Evolutionary conservation across 2,888 invertebrate species (phyloP), one percentile per base, ranked within the genome.

Genomic region (Parelbella ahira): DNA sequence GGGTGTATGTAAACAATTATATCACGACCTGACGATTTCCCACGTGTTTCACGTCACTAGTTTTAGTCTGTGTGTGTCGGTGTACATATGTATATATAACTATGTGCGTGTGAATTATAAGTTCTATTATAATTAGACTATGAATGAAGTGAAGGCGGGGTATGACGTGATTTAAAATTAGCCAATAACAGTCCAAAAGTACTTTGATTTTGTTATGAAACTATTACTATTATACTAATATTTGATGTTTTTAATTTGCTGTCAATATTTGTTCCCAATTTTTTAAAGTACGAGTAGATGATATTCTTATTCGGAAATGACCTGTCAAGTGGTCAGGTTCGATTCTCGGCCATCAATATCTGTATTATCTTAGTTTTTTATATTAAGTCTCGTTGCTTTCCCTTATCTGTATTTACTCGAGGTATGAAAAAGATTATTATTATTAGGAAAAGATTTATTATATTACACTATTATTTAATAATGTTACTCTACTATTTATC

Each of bases 111-210:
- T 46, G 39, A 36, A 34, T 32, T 49, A 42, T 28, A 28, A 23
- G 36, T 30, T 47, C 8, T 43, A 43, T 56, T 62, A 65, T 65
- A 63, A 61, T 58, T 66, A 64, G 58, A 58, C 47, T 50, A 63
- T 67, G 67, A 66, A 66, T 68, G 67, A 61, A 66, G 50, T 53
- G 51, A 54, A 57, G 53, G 48, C 48, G 45, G 42, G 37, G 21
- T 33, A 33, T 55, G 51, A 56, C 62, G 63, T 58, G 60, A 60
- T 42, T 21, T 23, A 32, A 48, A 37, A 11, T 32, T 44, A 7
- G 24, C 53, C 53, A 55, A 54, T 54, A 44, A 48, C 25, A 23
- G 6, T 18, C 29, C 9, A 9, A 23, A n/a, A 27, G 21, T 24
- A 24, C 27, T 18, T 23, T 25, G 18, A 36, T 24, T 43, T 43